A percentile compares a stretch with the other conserved stretches of the same genome.
phyloP scores from a whole-genome alignment of 2,888 invertebrate genomes.

The Clivina fossor region DNA sequence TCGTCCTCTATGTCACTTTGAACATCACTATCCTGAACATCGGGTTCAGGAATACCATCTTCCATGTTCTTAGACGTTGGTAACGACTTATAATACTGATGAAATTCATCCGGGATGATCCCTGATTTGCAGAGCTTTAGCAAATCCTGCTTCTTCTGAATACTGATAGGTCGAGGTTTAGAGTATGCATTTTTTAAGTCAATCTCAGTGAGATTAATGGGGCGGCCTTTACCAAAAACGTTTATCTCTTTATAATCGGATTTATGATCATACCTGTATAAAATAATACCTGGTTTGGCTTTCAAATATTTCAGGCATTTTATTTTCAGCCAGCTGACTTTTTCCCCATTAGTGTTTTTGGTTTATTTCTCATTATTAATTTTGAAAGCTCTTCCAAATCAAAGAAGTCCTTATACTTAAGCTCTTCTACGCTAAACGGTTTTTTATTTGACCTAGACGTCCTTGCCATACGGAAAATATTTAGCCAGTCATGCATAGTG shows the following conservation, averaged over 20 bases:
- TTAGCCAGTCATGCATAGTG: constrained; percentile 11
- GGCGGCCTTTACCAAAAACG: constrained; percentile 17
- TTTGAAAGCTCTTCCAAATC: constrained; percentile 7
- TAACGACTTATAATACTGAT: constrained; percentile 14
- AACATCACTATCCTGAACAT: constrained; percentile 16
- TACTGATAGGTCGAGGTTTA: constrained; percentile 2
- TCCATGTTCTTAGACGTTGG: constrained; percentile 10
- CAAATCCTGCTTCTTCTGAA: constrained; percentile 20
- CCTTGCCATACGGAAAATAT: constrained; percentile 10
- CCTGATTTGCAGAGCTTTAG: constrained; percentile 11
- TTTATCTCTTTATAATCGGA: constrained; percentile 20
- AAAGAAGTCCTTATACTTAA: background rate
- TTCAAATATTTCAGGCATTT: constrained; percentile 8
- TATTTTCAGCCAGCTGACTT: constrained; percentile 6
- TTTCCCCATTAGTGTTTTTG: constrained; percentile 2
- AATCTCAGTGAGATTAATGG: constrained; percentile 12
- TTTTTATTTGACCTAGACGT: constrained; percentile 8
- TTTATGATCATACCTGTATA: constrained; percentile 8
- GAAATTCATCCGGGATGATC: constrained; percentile 16
- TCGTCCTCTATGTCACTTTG: constrained; percentile 6
- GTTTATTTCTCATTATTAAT: constrained; percentile 13
- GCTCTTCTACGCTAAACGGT: constrained; percentile 5
- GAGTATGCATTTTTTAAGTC: constrained; percentile 8
- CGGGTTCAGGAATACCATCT: constrained; percentile 17
- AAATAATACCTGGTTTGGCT: constrained; percentile 2